These are phyloP conservation scores for Drosophila mettleri DNA, from an alignment of 2,888 invertebrate species.

Conservation along the genomic window DNA sequence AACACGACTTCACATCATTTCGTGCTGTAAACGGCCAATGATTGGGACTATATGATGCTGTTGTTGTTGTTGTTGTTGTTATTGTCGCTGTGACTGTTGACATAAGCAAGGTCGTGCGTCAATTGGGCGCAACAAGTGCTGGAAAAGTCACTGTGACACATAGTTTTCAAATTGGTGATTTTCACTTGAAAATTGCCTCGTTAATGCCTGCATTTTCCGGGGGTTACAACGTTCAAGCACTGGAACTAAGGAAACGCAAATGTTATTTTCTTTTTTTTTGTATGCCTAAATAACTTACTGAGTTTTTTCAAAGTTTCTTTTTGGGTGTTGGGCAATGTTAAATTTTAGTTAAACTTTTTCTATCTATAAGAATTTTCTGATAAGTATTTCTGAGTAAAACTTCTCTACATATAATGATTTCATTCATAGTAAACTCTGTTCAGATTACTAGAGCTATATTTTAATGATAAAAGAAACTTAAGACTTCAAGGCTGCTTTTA, in stretches of 20 bases:
- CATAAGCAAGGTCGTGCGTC: slow-evolving; percentile 46
- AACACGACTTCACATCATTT: slow-evolving; percentile 41
- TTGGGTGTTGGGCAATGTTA: no score
- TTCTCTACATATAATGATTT: not conserved
- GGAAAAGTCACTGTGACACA: slow-evolving; percentile 29
- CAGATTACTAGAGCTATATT: no score
- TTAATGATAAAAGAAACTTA: no score
- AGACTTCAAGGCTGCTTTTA: no score
- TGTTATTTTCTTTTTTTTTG: not conserved
- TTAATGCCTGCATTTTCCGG: not conserved
- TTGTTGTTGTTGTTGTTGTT: slow-evolving; percentile 10
- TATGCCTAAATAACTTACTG: not conserved
- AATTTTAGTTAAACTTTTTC: not conserved
- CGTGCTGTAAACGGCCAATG: slow-evolving; percentile 50
- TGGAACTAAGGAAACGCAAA: not conserved
- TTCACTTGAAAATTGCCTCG: slow-evolving; percentile 13
- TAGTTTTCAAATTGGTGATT: slow-evolving; percentile 19
- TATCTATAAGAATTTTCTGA: not conserved
- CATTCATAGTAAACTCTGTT: not conserved
- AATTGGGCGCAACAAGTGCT: slow-evolving; percentile 45
- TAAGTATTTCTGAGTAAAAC: not conserved
- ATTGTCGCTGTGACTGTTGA: slow-evolving; percentile 28
- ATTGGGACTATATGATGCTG: slow-evolving; percentile 22
- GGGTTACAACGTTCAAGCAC: slow-evolving; percentile 1
- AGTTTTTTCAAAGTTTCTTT: not conserved